These are phyloP conservation scores for Oryzaephilus surinamensis DNA, from an alignment of 1,140 invertebrate species.

Conservation along the genomic window DNA sequence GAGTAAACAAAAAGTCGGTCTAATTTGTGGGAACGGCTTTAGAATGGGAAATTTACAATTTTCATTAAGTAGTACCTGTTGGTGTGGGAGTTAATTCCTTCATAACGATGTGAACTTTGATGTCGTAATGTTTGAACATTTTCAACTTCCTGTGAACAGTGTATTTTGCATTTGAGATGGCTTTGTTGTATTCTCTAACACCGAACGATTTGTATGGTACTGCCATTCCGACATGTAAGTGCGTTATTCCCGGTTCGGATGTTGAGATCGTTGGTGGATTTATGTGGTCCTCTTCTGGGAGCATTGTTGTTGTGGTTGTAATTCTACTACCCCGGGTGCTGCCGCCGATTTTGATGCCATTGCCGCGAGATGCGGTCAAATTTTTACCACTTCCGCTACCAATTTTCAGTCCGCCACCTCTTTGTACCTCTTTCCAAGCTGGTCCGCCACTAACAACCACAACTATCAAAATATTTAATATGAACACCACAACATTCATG, in stretches of 20 bases:
- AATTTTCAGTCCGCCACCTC: conserved; percentile 34
- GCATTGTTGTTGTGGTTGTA: conserved; percentile 24
- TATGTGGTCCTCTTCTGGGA: conserved; percentile 28
- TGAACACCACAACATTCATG: conserved; percentile 26
- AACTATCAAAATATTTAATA: conserved; percentile 31
- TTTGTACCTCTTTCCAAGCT: conserved; percentile 35
- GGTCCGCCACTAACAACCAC: conserved; percentile 36
- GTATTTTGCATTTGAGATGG: conserved; percentile 54
- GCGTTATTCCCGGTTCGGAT: conserved; percentile 15
- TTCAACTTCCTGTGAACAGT: conserved; percentile 52
- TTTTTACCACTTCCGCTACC: conserved; percentile 33
- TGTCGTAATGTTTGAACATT: conserved; percentile 56
- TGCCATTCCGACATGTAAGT: conserved; percentile 52
- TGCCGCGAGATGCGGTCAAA: conserved; percentile 20
- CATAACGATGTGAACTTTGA: conserved; percentile 58
- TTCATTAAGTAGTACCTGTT: conserved; percentile 45
- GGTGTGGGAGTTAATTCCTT: conserved; percentile 67
- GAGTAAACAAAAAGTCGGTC: not conserved
- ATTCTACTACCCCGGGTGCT: conserved; percentile 22
- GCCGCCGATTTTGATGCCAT: conserved; percentile 29
- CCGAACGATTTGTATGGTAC: conserved; percentile 68
- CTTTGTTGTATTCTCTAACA: conserved; percentile 59
- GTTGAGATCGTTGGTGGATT: conserved; percentile 24
- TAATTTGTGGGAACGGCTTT: not conserved
- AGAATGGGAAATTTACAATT: not conserved